Evolutionary conservation across 2,113 vertebrate species (phyloP), one percentile per base, ranked within the genome.

Genomic region (Urocynchramus pylzowi): DNA sequence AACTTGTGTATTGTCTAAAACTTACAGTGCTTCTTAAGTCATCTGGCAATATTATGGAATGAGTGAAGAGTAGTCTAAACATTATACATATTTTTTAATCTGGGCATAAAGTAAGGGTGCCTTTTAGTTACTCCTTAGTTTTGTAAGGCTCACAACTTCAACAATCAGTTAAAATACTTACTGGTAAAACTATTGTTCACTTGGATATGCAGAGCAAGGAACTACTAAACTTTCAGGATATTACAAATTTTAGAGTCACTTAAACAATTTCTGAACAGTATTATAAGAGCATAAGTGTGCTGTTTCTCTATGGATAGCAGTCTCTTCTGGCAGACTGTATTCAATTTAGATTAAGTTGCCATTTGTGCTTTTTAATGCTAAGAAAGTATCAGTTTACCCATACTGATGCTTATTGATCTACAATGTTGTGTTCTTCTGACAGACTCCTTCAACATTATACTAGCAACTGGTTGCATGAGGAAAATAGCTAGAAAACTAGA

Each of bases 331-430:
- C 83, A 68, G 63, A 31, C 31, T 63, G 41, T 54, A 44, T 80
- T 91, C 23, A 42, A 2, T 78, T 75, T 87, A 41, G 42, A 78
- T 23, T 47, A 81, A 56, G 56, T 84, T 50, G 42, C 22, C 69
- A 27, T 93, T 92, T 90, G 56, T 79, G 64, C 68, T 93, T 93
- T 95, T 90, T 87, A 74, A 41, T 64, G 56, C 53, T 63, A 37
- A 47, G 45, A 57, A 86, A 49, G 85, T 89, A 50, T 83, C 69
- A 57, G 16, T n/a, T 93, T 91, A 68, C 63, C 45, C 26, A 16
- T 78, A 41, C 53, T 79, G 57, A 54, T 90, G 39, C 31, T 88
- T 73, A 67, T 85, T 13, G 9, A n/a, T 64, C 17, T 74, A 16
- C 42, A 24, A 39, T 57, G 16, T 42, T 57, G 18, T 61, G 15